Evolutionary conservation across 1,140 invertebrate genomes (phyloP).

Genomic region (Lordiphosa collinella): DNA sequence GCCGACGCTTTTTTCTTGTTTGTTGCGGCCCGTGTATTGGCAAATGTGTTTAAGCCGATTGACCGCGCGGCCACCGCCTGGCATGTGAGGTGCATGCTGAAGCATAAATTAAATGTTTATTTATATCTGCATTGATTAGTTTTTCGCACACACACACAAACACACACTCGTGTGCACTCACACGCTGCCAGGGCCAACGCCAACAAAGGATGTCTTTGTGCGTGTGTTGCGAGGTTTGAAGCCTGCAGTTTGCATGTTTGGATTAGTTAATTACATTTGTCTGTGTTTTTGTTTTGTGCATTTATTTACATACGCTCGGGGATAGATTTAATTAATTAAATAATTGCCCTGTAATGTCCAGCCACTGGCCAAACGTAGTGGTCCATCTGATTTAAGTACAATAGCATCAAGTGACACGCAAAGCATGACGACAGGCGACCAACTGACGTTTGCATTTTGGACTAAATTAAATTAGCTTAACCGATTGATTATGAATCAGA

Average conservation of each 20-base stretch:
- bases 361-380: conserved; percentile 12
- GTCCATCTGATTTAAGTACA: neutral
- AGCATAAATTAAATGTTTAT: conserved; percentile 38
- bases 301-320: conserved; percentile 53
- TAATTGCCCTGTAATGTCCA: conserved; percentile 52
- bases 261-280: conserved; percentile 73
- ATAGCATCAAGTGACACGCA: too few species aligned
- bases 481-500: too few species aligned
- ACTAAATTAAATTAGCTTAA: too few species aligned
- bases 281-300: conserved; percentile 57
- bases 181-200: neutral
- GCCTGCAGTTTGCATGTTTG: conserved; percentile 49
- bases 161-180: neutral
- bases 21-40: conserved; percentile 33
- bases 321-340: conserved; percentile 71
- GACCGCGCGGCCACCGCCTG: conserved; percentile 14
- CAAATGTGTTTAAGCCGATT: conserved; percentile 58
- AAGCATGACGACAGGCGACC: too few species aligned
- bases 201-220: conserved; percentile 16
- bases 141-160: conserved; percentile 12
- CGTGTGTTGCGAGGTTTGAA: conserved; percentile 9
- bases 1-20: conserved; percentile 35
- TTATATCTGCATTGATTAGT: conserved; percentile 62
- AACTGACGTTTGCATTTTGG: too few species aligned
- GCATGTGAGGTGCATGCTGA: conserved; percentile 29